These are phyloP conservation scores for Leuciscus waleckii DNA, from an alignment of 2,797 vertebrate genomes.

Conservation along the genomic window DNA sequence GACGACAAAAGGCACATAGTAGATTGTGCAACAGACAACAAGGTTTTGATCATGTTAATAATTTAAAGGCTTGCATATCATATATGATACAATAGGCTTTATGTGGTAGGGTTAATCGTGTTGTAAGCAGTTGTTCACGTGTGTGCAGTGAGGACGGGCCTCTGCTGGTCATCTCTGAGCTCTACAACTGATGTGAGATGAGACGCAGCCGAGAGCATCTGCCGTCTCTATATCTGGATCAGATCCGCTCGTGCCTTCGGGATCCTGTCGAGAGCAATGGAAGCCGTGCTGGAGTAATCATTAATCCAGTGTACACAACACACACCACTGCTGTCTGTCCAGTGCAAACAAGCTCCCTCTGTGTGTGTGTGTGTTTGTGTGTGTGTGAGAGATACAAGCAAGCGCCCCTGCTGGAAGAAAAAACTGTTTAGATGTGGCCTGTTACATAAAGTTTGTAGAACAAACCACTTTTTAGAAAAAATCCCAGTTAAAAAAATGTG, in stretches of 20 bases:
- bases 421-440: background rate
- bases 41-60: background rate
- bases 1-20: too few relatives aligned
- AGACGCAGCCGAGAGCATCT: conserved; percentile 72
- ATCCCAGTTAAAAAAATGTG: background rate
- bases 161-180: conserved; percentile 66
- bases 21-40: too few relatives aligned
- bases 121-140: background rate
- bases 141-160: conserved; percentile 16
- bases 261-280: conserved; percentile 77
- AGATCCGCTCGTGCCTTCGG: conserved; percentile 71
- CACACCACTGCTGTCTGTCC: background rate
- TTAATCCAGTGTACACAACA: conserved; percentile 60
- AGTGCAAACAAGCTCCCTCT: background rate
- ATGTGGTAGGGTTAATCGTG: background rate
- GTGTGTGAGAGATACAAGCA: background rate
- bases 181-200: conserved; percentile 70
- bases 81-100: background rate
- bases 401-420: background rate
- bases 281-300: conserved; percentile 72
- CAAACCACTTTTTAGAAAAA: too few relatives aligned
- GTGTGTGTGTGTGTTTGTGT: conserved; percentile 9
- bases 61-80: background rate
- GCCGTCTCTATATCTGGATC: conserved; percentile 75
- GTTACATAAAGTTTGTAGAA: background rate